Evolutionary conservation across 2,113 vertebrate genomes (phyloP).

Genomic region (Vimba vimba): DNA sequence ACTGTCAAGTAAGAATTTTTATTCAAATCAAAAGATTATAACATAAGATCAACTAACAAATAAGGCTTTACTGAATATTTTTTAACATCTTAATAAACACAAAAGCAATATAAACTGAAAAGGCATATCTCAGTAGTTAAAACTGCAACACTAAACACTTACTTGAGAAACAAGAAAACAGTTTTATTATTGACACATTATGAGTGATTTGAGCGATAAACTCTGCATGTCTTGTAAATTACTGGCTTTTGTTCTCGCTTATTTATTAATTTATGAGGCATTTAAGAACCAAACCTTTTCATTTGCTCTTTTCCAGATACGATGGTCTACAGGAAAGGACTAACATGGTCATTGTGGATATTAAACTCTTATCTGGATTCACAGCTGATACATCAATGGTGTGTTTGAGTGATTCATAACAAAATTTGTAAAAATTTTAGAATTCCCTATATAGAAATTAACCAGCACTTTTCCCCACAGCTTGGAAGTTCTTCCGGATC

Average conservation of each 20-base stretch:
- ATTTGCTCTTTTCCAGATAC: conserved; percentile 39
- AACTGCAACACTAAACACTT: too few species aligned
- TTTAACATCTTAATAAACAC: too few species aligned
- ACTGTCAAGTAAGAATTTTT: conserved; percentile 33
- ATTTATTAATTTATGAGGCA: not conserved
- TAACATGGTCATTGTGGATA: conserved; percentile 74
- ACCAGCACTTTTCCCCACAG: conserved; percentile 54
- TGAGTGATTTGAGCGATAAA: too few species aligned
- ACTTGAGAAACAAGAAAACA: too few species aligned
- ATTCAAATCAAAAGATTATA: too few species aligned
- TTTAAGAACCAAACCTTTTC: not conserved
- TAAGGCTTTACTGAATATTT: too few species aligned
- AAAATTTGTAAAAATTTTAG: not conserved
- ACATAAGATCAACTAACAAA: too few species aligned
- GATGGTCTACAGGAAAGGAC: conserved; percentile 26
- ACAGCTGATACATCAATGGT: conserved; percentile 48
- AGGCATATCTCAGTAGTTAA: too few species aligned
- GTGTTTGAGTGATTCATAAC: conserved; percentile 12
- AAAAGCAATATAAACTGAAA: too few species aligned
- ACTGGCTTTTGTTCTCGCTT: too few species aligned
- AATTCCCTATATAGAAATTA: not conserved
- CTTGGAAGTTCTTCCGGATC: conserved; percentile 9
- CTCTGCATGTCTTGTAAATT: too few species aligned
- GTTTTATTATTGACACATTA: too few species aligned
- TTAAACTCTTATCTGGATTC: conserved; percentile 72